Base-by-base conservation (phyloP, 2,888 invertebrate species). In the Scaptomyza parva region DNA sequence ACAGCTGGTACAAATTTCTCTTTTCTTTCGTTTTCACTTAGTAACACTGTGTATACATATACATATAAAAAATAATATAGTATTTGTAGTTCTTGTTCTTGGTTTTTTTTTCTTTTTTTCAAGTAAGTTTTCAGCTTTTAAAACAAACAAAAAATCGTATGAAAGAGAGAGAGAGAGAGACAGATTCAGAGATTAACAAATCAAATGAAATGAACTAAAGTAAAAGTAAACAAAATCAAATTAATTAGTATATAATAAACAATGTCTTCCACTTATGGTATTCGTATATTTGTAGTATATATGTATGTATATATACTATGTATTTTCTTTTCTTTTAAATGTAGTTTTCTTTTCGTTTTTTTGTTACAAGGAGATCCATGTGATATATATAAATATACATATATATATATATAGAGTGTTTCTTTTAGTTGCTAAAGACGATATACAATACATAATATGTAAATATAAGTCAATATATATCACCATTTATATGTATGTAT, bases 1-100 rank as follows among this genome's bases (percentile, higher is more conserved):
- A n/a, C n/a, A n/a, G 17, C 73, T 57, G 63, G 64, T 48, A 50
- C 52, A 28, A 59, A 63, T 79, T 64, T 69, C 7, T 2, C 1
- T 66, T 14, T 2, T 2, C n/a, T 33, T 33, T 33, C 3, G 0
- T 35, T 14, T 75, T 78, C 65, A 65, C 54, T 71, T 73, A 70
- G 82, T 75, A 85, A 86, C 74, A 75, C 87, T 78, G 82, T 76
- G 86, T 78, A 85, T 78, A 86, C 76, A 82, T 72, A 82, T 77
- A 79, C 65, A 65, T 82, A 78, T 70, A 85, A 76, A 75, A 76
- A 75, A 87, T 81, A 70, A 78, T 69, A 78, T 65, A 62, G 75
- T 68, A 63, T 65, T 76, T 51, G 4, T 30, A n/a, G n/a, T n/a
- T n/a, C n/a, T n/a, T n/a, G n/a, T n/a, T n/a, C n/a, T 33, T 30